Evolutionary conservation across 92 coral and sea anemone species (phyloP), one percentile per base, ranked within the genome.

Genomic region (Siderastrea siderea): DNA sequence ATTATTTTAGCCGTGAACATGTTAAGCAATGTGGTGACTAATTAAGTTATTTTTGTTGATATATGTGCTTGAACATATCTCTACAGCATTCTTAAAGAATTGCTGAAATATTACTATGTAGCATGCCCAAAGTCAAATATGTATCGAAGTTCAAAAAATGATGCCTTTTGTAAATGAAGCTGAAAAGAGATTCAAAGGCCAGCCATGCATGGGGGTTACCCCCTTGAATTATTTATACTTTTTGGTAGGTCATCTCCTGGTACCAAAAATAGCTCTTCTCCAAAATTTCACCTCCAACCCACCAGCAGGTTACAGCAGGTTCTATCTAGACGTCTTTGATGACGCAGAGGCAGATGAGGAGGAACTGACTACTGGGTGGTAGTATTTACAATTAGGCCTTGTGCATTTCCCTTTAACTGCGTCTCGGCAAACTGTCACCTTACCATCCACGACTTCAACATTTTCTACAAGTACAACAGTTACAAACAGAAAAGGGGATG

Each of bases 361-460:
- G 46, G 94, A 64, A 9, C 91, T 46, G 2, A 84, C 44, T 7
- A 86, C 43, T 64, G 87, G 81, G 91, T 97, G 99, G 74, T 97
- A 95, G 78, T 97, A 97, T 85, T 95, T 95, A 93, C 99, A 97
- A 66, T 90, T 94, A 59, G 99, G 89, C 89, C 99, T 83, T 58
- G 94, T 89, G 84, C 99, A 97, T 84, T 96, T 97, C 19, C 99
- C 99, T 89, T 97, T 97, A 59, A 89, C 84, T 68, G 99, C 99
- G 62, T 97, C 99, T 48, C 98, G 88, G 90, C 99, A 97, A 67
- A 97, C 89, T 52, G 99, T 97, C 77, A 97, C 99, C 78, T 89
- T 93, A 7, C 99, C 99, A 90, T 97, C 97, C 68, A 97, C 78
- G 8, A 97, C 95, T 75, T 97, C 99, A n/a, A 97, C 98, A 97